Conservation (phyloP, 2,113 vertebrate genomes). For the Misgurnus mizolepis region DNA sequence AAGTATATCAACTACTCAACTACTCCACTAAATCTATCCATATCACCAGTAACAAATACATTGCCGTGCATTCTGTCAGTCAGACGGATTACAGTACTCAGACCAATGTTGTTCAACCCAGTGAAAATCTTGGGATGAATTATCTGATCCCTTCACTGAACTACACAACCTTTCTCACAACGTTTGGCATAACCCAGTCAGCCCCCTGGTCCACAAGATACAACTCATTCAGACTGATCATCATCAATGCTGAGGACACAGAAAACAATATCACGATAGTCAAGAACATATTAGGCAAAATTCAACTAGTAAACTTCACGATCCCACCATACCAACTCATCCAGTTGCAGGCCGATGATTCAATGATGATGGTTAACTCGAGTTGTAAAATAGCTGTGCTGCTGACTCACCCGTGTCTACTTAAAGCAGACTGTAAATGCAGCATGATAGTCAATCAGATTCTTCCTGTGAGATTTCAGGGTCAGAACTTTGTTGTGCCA, state of each 20-base stretch:
- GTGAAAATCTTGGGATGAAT: neutral
- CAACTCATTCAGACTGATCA: constrained; percentile 23
- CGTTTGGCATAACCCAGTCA: neutral
- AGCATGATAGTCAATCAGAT: constrained; percentile 57
- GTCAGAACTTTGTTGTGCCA: constrained; percentile 58
- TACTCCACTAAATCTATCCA: accelerated
- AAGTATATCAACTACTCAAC: neutral
- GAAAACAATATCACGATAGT: no score
- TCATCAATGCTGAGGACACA: accelerated
- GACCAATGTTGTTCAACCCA: constrained; percentile 52
- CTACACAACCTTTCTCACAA: neutral
- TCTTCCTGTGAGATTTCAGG: neutral
- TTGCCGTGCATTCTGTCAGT: constrained; percentile 56
- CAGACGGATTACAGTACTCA: constrained; percentile 2
- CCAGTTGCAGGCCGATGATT: no score
- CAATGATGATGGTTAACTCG: constrained; percentile 13
- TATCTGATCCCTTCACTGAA: neutral
- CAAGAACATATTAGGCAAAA: no score
- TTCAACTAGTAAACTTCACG: no score
- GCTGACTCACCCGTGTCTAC: constrained; percentile 63
- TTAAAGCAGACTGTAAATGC: constrained; percentile 55
- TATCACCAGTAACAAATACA: constrained; percentile 31
- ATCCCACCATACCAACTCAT: no score
- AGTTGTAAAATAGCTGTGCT: constrained; percentile 48
- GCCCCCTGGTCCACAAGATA: neutral